Evolutionary conservation across 2,888 invertebrate genomes (phyloP).

Genomic region (Diaperis boleti): DNA sequence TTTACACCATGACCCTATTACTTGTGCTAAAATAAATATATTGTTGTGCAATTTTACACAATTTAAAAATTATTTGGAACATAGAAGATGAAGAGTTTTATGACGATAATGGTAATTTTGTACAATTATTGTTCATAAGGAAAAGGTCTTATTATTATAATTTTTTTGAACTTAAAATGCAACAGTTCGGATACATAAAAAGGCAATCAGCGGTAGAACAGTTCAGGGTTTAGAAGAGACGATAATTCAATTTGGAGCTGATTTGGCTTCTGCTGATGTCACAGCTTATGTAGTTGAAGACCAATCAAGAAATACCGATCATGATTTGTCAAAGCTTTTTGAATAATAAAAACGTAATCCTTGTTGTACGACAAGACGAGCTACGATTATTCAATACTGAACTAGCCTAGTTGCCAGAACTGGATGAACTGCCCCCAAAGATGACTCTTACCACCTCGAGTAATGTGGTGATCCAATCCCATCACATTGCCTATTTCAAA

Average conservation of each 20-base stretch:
- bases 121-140: too few species aligned
- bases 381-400: neutral
- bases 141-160: too few species aligned
- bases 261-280: neutral
- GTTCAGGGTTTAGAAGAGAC: neutral
- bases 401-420: neutral
- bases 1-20: too few species aligned
- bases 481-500: neutral
- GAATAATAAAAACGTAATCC: neutral
- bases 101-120: too few species aligned
- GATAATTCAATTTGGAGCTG: neutral
- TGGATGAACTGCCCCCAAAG: neutral
- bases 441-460: neutral
- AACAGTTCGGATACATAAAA: too few species aligned
- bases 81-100: too few species aligned
- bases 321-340: neutral
- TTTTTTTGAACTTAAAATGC: too few species aligned
- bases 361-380: neutral
- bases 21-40: too few species aligned
- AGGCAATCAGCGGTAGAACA: neutral
- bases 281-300: neutral
- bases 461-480: neutral
- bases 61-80: too few species aligned
- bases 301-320: neutral
- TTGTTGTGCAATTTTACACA: too few species aligned